Evolutionary conservation across 2,888 invertebrate species (phyloP).

Genomic region (Eupelmus urozonus): DNA sequence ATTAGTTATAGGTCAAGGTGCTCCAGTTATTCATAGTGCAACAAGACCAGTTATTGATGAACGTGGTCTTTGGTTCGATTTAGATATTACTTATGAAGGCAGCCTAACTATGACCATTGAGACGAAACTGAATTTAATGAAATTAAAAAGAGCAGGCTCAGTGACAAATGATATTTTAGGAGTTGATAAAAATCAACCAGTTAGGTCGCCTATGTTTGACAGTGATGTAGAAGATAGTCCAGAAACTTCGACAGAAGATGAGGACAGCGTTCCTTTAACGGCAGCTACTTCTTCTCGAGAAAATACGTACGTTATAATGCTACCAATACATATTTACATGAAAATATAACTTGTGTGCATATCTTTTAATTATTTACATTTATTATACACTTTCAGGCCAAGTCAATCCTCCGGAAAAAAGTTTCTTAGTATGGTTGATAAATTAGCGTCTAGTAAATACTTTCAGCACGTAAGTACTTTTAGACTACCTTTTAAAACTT

Average conservation of each 20-base stretch:
- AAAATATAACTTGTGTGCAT: background rate
- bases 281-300: conserved; percentile 69
- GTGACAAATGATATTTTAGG: conserved; percentile 64
- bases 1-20: conserved; percentile 84
- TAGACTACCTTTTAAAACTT: background rate
- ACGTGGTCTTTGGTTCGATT: conserved; percentile 92
- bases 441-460: conserved; percentile 90
- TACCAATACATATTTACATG: background rate
- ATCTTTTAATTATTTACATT: background rate
- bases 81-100: conserved; percentile 89
- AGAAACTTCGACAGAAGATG: conserved; percentile 88
- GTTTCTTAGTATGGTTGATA: conserved; percentile 89
- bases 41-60: conserved; percentile 85
- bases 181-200: conserved; percentile 65
- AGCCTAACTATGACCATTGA: conserved; percentile 89
- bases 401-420: conserved; percentile 81
- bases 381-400: conserved; percentile 64
- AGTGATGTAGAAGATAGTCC: conserved; percentile 89
- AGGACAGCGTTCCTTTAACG: conserved; percentile 75
- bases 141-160: conserved; percentile 78
- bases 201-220: conserved; percentile 83
- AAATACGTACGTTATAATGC: conserved; percentile 65
- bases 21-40: conserved; percentile 83
- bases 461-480: conserved; percentile 85
- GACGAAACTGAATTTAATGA: conserved; percentile 92